phyloP scores from a whole-genome alignment of 2,797 vertebrate species.

The Heterohyrax brucei region DNA sequence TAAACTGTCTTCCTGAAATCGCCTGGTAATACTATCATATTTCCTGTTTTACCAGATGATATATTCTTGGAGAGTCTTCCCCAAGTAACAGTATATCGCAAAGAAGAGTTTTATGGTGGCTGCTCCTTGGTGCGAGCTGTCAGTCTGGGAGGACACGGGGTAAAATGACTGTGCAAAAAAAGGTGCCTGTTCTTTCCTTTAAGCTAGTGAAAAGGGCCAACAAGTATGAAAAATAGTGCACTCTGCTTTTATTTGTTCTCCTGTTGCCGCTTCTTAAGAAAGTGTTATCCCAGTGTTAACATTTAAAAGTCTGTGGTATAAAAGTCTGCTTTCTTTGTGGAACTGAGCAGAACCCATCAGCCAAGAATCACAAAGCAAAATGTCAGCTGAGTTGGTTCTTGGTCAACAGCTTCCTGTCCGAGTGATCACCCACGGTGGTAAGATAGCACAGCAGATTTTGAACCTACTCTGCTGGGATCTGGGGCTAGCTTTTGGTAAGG shows the following conservation, averaged over 20 bases:
- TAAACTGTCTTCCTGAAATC: neutral
- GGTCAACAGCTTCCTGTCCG: neutral
- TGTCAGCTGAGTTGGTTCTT: neutral
- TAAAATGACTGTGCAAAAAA: conserved; percentile 17
- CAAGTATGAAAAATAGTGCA: neutral
- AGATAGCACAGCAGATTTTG: neutral
- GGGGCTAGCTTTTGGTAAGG: neutral
- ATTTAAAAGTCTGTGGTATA: neutral
- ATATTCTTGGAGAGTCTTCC: neutral
- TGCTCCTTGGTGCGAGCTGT: conserved; percentile 3
- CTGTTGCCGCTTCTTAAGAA: neutral
- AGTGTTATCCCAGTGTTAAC: neutral
- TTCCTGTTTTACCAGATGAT: conserved; percentile 63
- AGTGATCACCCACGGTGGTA: fast-evolving
- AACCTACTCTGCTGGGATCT: neutral
- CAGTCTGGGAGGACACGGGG: conserved; percentile 13
- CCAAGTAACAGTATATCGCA: conserved; percentile 44
- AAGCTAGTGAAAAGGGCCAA: neutral
- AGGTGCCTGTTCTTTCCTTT: neutral
- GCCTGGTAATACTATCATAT: conserved; percentile 10
- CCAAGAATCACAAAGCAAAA: neutral
- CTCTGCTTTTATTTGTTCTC: neutral
- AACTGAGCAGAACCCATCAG: neutral
- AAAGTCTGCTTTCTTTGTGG: neutral
- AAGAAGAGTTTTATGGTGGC: conserved; percentile 48